Evolutionary conservation across 2,797 vertebrate genomes (phyloP).

Genomic region (Meda fulgida): DNA sequence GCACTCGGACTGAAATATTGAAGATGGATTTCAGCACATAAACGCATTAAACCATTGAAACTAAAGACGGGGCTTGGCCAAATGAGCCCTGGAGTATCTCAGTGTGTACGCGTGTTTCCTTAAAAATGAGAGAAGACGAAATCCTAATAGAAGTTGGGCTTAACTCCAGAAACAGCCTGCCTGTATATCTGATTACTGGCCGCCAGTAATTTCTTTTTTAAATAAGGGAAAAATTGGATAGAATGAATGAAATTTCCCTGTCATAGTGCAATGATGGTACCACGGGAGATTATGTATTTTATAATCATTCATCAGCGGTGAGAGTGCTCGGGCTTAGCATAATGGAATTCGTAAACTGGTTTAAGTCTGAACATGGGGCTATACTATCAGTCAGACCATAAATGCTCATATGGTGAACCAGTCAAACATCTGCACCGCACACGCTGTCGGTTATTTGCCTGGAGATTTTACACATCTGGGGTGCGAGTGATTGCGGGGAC

Average conservation of each 20-base stretch:
- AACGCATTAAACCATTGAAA: slow-evolving; percentile 71
- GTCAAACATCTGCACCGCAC: slow-evolving; percentile 71
- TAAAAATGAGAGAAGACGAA: slow-evolving; percentile 74
- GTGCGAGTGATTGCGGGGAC: slow-evolving; percentile 24
- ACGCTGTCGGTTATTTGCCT: slow-evolving; percentile 39
- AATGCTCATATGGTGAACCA: slow-evolving; percentile 75
- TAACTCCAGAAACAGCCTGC: slow-evolving; percentile 81
- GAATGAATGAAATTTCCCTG: slow-evolving; percentile 86
- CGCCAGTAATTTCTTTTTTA: slow-evolving; percentile 85
- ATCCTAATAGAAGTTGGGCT: slow-evolving; percentile 84
- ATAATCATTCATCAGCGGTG: slow-evolving; percentile 85
- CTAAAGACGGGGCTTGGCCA: slow-evolving; percentile 65
- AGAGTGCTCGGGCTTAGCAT: slow-evolving; percentile 85
- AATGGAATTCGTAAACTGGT: slow-evolving; percentile 89
- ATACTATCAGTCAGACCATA: slow-evolving; percentile 79
- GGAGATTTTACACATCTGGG: slow-evolving; percentile 56
- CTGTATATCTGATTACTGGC: slow-evolving; percentile 86
- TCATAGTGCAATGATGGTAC: slow-evolving; percentile 80
- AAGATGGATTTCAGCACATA: slow-evolving; percentile 17
- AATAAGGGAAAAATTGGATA: slow-evolving; percentile 86
- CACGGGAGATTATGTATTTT: slow-evolving; percentile 83
- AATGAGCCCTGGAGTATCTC: slow-evolving; percentile 62
- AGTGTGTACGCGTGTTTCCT: slow-evolving; percentile 64
- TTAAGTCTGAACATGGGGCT: slow-evolving; percentile 83
- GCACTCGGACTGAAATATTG: slow-evolving; percentile 5